Evolutionary conservation across 2,113 vertebrate species (phyloP), one percentile per base, ranked within the genome.

Genomic region (Theropithecus gelada): DNA sequence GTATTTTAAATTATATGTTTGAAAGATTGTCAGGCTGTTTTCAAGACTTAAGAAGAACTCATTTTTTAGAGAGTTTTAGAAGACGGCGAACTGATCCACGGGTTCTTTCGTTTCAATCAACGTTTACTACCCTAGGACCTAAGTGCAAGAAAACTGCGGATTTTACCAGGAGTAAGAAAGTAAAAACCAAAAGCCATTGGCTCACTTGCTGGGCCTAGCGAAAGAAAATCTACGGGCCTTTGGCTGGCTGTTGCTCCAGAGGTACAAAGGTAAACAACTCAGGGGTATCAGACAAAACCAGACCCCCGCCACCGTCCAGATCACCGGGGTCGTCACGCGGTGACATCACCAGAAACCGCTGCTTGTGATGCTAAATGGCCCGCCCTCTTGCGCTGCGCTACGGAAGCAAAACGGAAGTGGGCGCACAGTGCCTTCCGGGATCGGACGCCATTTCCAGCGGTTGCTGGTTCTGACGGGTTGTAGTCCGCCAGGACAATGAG

Each of bases 401-500:
- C 89, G 83, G 97, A 80, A 93, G 85, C 48, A 50, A 75, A 83
- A 22, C 88, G 35, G 88, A 88, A 90, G 94, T 48, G 61, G 50
- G 8, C 9, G 25, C 5, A 61, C 73, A 35, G 12, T 17, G n/a
- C 59, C 96, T 97, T 98, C 97, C 97, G 97, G 96, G 8, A 43
- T 50, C 48, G 17, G 91, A 5, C 97, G 97, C 98, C 98, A 98
- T 98, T 97, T 97, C 83, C 27, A 72, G 86, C 68, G 43, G 94
- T 66, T 76, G 55, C n/a, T 13, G 94, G 52, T 80, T 50, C 23
- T 88, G n/a, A 0, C 32, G 23, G 30, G 22, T 38, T 18, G 57
- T 13, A 3, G 45, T 13, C 78, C 5, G 14, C 30, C 11, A 23
- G 59, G 43, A 97, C 76, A 18, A 99, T 99, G 99, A 99, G 99